Conservation (phyloP, 1,140 invertebrate genomes). For the Drosophila micromelanica region DNA sequence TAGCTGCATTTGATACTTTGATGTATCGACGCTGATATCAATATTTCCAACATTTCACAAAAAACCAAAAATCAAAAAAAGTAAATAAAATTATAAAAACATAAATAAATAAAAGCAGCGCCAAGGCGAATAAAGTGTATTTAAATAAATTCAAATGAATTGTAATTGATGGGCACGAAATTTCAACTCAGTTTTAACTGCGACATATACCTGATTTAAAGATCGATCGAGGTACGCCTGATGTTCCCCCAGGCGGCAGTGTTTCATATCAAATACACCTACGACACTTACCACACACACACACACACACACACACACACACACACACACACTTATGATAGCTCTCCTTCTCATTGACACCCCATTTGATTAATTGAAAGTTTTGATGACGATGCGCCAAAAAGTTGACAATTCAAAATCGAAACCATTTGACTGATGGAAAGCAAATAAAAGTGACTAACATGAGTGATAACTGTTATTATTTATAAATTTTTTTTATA, state of each 20-base stretch:
- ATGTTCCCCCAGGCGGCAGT: slow-evolving; percentile 17
- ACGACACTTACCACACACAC: too few species aligned
- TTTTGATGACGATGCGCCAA: slow-evolving; percentile 30
- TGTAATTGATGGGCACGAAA: slow-evolving; percentile 64
- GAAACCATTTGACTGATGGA: slow-evolving; percentile 18
- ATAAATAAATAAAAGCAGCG: slow-evolving; percentile 27
- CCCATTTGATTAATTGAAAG: slow-evolving; percentile 14
- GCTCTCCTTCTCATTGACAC: neutral
- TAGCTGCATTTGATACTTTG: slow-evolving; percentile 62
- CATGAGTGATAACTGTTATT: neutral
- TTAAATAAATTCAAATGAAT: slow-evolving; percentile 81
- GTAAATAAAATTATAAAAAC: neutral
- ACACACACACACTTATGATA: neutral
- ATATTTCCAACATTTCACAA: slow-evolving; percentile 15
- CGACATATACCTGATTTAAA: slow-evolving; percentile 34
- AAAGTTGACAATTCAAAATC: slow-evolving; percentile 46
- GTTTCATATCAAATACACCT: slow-evolving; percentile 9
- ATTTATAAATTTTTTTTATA: too few species aligned
- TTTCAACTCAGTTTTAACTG: slow-evolving; percentile 19
- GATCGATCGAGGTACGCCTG: slow-evolving; percentile 29
- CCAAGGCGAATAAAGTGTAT: slow-evolving; percentile 68
- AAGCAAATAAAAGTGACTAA: slow-evolving; percentile 28
- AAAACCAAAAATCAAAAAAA: neutral
- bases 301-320: neutral
- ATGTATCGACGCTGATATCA: slow-evolving; percentile 62